A percentile compares a stretch with the other conserved stretches of the same genome.
These are phyloP conservation scores for Rhynchopsitta pachyrhyncha DNA, from an alignment of 2,113 vertebrate genomes.

Conservation along the genomic window DNA sequence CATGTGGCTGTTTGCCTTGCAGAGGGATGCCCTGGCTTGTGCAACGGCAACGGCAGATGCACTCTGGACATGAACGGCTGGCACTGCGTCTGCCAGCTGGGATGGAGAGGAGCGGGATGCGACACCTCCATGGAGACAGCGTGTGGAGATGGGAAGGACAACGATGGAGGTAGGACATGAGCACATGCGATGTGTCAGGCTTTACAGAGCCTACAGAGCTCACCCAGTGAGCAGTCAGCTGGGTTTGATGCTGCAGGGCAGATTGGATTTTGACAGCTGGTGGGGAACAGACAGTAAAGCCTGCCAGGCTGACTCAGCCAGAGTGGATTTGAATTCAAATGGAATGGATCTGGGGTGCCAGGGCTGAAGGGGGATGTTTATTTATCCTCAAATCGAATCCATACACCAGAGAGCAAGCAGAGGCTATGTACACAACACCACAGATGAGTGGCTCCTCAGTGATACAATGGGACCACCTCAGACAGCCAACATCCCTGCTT, in stretches of 20 bases:
- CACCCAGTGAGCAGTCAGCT: not conserved
- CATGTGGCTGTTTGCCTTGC: slow-evolving; percentile 64
- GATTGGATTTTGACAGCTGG: slow-evolving; percentile 42
- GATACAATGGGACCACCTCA: not conserved
- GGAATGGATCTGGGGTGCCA: not conserved
- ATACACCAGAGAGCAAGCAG: not conserved
- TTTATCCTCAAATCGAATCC: not conserved
- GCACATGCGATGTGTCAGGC: not conserved
- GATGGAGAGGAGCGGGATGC: slow-evolving; percentile 95
- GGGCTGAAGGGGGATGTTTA: not conserved
- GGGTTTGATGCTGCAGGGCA: slow-evolving; percentile 20
- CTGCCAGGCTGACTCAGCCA: slow-evolving; percentile 46
- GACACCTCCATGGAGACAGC: slow-evolving; percentile 98
- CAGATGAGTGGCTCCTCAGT: not conserved
- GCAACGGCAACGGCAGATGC: slow-evolving; percentile 96
- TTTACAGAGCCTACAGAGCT: not conserved
- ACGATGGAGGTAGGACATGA: slow-evolving; percentile 89
- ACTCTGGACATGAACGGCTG: slow-evolving; percentile 95
- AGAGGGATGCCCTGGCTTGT: slow-evolving; percentile 98
- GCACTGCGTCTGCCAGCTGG: slow-evolving; percentile 97
- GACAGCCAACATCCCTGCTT: not conserved
- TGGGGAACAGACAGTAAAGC: not conserved
- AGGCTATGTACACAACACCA: not conserved
- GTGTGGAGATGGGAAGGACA: slow-evolving; percentile 95
- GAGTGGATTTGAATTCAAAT: slow-evolving; percentile 1